A percentile compares a stretch with the other conserved stretches of the same genome.
Evolutionary conservation across 2,113 vertebrate genomes (phyloP).

Genomic region (Megalops atlanticus): DNA sequence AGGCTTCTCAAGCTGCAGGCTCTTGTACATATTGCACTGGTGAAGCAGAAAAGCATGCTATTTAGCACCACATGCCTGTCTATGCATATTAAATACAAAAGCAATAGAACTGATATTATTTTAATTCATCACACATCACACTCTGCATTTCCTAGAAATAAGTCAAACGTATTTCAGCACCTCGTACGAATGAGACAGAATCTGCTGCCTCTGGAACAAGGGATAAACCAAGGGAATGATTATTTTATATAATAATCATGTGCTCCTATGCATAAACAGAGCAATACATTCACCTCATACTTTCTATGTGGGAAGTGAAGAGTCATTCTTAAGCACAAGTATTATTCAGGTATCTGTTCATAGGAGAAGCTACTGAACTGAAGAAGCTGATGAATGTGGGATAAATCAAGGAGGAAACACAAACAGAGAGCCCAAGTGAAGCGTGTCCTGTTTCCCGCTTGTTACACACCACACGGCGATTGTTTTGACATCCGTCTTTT

Average conservation of each 20-base stretch:
- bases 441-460: neutral
- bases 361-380: neutral
- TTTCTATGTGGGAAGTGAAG: neutral
- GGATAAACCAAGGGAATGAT: neutral
- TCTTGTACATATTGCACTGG: slow-evolving; percentile 63
- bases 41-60: slow-evolving; percentile 71
- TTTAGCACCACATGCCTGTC: slow-evolving; percentile 67
- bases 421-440: neutral
- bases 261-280: neutral
- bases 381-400: neutral
- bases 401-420: neutral
- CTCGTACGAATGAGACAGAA: neutral
- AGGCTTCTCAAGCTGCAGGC: slow-evolving; percentile 58
- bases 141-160: slow-evolving; percentile 6
- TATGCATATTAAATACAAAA: slow-evolving; percentile 66
- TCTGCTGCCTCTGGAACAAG: neutral
- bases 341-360: neutral
- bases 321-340: neutral
- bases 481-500: slow-evolving; percentile 63
- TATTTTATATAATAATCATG: neutral
- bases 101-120: slow-evolving; percentile 35
- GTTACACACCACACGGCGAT: slow-evolving; percentile 45
- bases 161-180: neutral
- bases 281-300: neutral
- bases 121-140: slow-evolving; percentile 18